Conservation (phyloP, 2,797 vertebrate species). For the Catostomus latipinnis region DNA sequence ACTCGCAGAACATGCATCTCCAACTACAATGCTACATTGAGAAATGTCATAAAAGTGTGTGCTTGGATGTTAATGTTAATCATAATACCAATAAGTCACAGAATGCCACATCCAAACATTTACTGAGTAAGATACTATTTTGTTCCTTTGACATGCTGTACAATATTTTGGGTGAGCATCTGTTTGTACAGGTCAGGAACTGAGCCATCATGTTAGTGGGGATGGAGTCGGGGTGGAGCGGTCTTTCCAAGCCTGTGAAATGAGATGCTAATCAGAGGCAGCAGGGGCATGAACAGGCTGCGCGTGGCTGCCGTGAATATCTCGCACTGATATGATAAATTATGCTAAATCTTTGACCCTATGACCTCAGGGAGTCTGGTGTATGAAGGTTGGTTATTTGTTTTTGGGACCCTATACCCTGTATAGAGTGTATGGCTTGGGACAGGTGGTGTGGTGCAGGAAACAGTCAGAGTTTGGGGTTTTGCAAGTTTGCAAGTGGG, state of each 20-base stretch:
- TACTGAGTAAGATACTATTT: slow-evolving; percentile 32
- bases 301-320: slow-evolving; percentile 83
- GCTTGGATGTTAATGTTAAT: not conserved
- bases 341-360: slow-evolving; percentile 86
- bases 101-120: slow-evolving; percentile 13
- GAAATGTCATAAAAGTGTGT: no score
- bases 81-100: not conserved
- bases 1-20: no score
- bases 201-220: slow-evolving; percentile 45
- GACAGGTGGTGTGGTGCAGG: slow-evolving; percentile 17
- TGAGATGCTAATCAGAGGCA: slow-evolving; percentile 86
- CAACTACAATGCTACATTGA: no score
- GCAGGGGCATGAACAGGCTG: slow-evolving; percentile 82
- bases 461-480: not conserved
- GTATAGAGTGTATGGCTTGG: slow-evolving; percentile 1
- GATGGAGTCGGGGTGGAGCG: slow-evolving; percentile 15
- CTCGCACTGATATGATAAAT: slow-evolving; percentile 85
- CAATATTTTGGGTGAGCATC: slow-evolving; percentile 43
- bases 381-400: slow-evolving; percentile 47
- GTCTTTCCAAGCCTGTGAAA: slow-evolving; percentile 68
- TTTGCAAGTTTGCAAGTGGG: not conserved
- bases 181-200: slow-evolving; percentile 49
- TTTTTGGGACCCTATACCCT: slow-evolving; percentile 35
- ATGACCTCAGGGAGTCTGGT: slow-evolving; percentile 65
- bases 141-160: slow-evolving; percentile 26